These are phyloP conservation scores for Spilarctia lutea DNA, from an alignment of 2,888 invertebrate genomes.

Conservation along the genomic window DNA sequence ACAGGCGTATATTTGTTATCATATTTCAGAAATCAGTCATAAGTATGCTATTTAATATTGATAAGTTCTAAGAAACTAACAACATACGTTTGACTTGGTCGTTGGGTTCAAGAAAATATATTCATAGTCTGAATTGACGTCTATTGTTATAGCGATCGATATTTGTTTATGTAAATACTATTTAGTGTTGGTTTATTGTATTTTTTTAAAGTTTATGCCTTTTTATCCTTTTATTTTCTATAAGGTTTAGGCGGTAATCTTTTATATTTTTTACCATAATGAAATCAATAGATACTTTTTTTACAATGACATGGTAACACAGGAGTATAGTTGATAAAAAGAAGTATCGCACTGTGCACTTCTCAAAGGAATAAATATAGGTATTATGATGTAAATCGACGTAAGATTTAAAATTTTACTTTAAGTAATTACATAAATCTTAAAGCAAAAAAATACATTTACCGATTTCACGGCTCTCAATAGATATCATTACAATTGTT, in stretches of 20 bases:
- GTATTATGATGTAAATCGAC: not conserved
- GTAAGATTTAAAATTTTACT: not conserved
- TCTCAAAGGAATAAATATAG: not conserved
- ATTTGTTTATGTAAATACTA: conserved; percentile 1
- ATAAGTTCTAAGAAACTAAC: conserved; percentile 50
- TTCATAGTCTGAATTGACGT: conserved; percentile 27
- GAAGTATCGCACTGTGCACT: not conserved
- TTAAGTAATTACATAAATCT: not conserved
- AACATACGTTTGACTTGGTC: conserved; percentile 29
- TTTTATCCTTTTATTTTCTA: not conserved
- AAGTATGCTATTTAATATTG: conserved; percentile 44
- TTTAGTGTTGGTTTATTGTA: not conserved
- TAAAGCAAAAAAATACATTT: conserved; percentile 12
- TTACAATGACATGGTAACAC: not conserved
- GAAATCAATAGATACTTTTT: too few relatives aligned
- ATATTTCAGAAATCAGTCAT: conserved; percentile 48
- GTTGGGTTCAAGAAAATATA: conserved; percentile 41
- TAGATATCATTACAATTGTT: conserved; percentile 46
- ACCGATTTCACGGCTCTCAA: conserved; percentile 36
- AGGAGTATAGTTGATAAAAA: not conserved
- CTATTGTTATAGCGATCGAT: conserved; percentile 25
- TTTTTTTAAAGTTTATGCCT: not conserved
- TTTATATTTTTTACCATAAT: too few relatives aligned
- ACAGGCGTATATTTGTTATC: conserved; percentile 38
- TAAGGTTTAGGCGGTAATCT: not conserved